These are phyloP conservation scores for Ametastegia equiseti DNA, from an alignment of 2,888 invertebrate genomes.

Conservation along the genomic window DNA sequence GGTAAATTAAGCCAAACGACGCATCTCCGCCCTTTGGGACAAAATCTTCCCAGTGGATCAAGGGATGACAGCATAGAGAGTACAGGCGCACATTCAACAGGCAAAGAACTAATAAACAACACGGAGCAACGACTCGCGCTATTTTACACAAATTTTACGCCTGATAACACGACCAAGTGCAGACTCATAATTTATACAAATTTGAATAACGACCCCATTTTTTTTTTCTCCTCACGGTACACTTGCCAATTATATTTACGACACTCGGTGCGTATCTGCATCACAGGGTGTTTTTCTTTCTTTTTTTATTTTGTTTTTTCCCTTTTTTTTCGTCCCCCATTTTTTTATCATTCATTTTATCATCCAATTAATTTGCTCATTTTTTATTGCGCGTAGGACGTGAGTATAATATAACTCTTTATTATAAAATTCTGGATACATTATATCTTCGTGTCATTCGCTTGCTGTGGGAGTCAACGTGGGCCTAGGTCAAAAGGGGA, in stretches of 20 bases:
- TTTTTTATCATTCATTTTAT: background rate
- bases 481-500: background rate
- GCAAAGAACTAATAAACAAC: slow-evolving; percentile 36
- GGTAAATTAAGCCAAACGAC: slow-evolving; percentile 27
- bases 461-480: too few species aligned
- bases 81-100: background rate
- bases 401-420: background rate
- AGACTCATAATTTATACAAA: background rate
- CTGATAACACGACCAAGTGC: background rate
- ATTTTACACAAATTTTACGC: slow-evolving; percentile 36
- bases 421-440: background rate
- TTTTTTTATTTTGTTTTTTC: background rate
- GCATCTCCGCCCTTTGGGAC: background rate
- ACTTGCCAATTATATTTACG: slow-evolving; percentile 21
- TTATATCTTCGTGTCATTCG: too few species aligned
- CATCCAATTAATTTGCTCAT: background rate
- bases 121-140: slow-evolving; percentile 27
- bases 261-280: background rate
- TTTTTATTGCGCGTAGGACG: background rate
- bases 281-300: background rate
- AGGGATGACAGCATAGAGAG: background rate
- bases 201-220: slow-evolving; percentile 28
- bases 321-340: too few species aligned
- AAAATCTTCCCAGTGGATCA: slow-evolving; percentile 27
- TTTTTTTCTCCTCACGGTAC: slow-evolving; percentile 29